Evolutionary conservation across 2,888 invertebrate species (phyloP).

Genomic region (Tachina lurida): DNA sequence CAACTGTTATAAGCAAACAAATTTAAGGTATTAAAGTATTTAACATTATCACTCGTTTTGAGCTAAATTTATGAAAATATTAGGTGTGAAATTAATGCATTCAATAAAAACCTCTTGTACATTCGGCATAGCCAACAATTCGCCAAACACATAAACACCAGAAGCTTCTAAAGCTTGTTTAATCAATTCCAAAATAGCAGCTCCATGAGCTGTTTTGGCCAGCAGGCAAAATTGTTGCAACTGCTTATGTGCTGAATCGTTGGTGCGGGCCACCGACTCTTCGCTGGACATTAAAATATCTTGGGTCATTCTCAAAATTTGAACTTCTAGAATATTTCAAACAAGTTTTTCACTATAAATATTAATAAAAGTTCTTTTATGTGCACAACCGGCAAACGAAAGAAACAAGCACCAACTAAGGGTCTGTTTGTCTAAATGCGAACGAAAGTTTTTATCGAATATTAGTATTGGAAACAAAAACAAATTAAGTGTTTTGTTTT

Average conservation of each 20-base stretch:
- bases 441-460: too few species aligned
- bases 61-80: conserved; percentile 83
- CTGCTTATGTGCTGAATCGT: conserved; percentile 84
- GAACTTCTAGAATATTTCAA: neutral
- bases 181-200: conserved; percentile 94
- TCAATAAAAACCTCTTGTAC: conserved; percentile 89
- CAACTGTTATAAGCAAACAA: conserved; percentile 98
- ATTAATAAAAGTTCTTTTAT: conserved; percentile 14
- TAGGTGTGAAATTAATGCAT: neutral
- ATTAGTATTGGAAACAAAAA: too few species aligned
- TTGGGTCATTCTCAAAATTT: conserved; percentile 77
- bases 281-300: conserved; percentile 80
- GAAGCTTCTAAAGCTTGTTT: conserved; percentile 96
- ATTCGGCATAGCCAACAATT: conserved; percentile 95
- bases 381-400: conserved; percentile 42
- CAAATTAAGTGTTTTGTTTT: too few species aligned
- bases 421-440: too few species aligned
- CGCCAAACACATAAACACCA: conserved; percentile 97
- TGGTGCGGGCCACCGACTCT: conserved; percentile 74
- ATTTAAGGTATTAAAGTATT: conserved; percentile 92
- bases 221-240: conserved; percentile 95
- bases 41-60: conserved; percentile 87
- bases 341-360: neutral
- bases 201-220: conserved; percentile 93
- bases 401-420: neutral